Percentiles rank a stretch among this genome's conserved stretches.
phyloP scores from a whole-genome alignment of 2,888 invertebrate species.

The Maniola hyperantus region DNA sequence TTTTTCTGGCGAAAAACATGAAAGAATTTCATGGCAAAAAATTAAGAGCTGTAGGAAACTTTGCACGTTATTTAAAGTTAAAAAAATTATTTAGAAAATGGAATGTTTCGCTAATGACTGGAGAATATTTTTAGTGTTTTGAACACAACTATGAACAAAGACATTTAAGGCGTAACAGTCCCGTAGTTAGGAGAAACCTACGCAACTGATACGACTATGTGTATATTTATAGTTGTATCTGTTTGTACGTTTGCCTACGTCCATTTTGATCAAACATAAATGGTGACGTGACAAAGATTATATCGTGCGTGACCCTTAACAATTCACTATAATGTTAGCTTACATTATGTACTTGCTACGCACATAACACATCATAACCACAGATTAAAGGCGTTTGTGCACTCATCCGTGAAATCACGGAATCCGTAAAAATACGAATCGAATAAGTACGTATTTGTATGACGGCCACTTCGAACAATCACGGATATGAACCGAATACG shows the following conservation, averaged over 20 bases:
- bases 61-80: neutral
- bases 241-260: too few relatives aligned
- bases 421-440: too few relatives aligned
- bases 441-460: too few relatives aligned
- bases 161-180: too few relatives aligned
- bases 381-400: too few relatives aligned
- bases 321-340: conserved; percentile 25
- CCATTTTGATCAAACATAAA: too few relatives aligned
- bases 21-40: neutral
- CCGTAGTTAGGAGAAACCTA: too few relatives aligned
- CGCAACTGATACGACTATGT: too few relatives aligned
- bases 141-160: neutral
- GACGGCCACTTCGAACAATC: too few relatives aligned
- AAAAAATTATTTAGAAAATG: conserved; percentile 4
- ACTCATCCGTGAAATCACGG: too few relatives aligned
- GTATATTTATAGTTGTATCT: too few relatives aligned
- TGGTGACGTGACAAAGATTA: conserved; percentile 5
- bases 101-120: neutral
- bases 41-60: neutral
- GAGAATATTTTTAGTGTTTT: neutral
- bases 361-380: neutral
- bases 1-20: neutral
- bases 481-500: too few relatives aligned
- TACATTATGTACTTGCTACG: conserved; percentile 3
- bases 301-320: conserved; percentile 25